Base-by-base conservation (phyloP, 2,113 vertebrate genomes). In the Cranoglanis bouderius region DNA sequence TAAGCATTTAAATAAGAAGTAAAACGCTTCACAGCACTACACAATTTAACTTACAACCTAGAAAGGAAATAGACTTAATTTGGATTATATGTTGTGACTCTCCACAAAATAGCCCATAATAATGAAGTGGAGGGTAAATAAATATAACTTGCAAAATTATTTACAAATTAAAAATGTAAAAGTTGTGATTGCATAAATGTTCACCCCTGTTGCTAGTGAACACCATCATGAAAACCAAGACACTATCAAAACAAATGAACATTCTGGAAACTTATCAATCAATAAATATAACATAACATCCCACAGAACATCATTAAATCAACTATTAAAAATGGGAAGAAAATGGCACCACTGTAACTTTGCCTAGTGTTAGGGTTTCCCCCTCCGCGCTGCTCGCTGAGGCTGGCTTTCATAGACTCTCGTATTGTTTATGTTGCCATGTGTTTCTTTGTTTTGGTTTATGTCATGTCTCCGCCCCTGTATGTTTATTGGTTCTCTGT, bases 1-100 rank as follows among this genome's bases (percentile, higher is more conserved):
- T 84, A 87, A 81, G 77, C 67, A 88, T 57, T 13, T 77, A 86
- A 90, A 85, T 46, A 90, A 85, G 55, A 85, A 16, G 16, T 35
- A 38, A n/a, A 65, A 67, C 13, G 4, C 14, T 32, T 67, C n/a
- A 67, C 8, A 74, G 21, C 70, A 74, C 19, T 21, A 19, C 70
- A 70, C n/a, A 35, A 35, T 70, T 35, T 32, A 21, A 38, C 14
- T 38, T 72, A 3, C 32, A 38, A 26, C 38, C 38, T 46, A 43
- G 4, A 38, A 38, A 7, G 14, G n/a, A 67, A 16, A 32, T 32
- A n/a, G 18, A 67, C 29, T 67, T 55, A 5, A 55, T 70, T 40
- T 67, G 63, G 26, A 70, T 35, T 67, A 67, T 29, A 67, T 14
- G 63, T 32, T 67, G 32, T 32, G 63, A 32, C 12, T 67, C 29